Percentiles rank a stretch among this genome's conserved stretches.
These are phyloP conservation scores for Pseudopipra pipra DNA, from an alignment of 2,113 vertebrate genomes.

Conservation along the genomic window DNA sequence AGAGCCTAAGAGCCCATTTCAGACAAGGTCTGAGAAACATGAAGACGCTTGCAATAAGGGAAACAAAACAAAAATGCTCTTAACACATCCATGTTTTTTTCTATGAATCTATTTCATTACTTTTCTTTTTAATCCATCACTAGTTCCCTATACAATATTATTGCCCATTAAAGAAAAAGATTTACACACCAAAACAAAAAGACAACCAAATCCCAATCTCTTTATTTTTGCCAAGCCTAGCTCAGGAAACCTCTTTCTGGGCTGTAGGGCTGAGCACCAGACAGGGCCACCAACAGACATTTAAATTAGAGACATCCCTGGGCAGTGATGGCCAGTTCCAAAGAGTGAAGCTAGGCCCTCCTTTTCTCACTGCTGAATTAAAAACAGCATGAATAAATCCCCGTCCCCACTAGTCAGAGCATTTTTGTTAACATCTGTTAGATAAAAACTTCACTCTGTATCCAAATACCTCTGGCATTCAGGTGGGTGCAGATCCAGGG, in stretches of 20 bases:
- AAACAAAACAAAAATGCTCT: not conserved
- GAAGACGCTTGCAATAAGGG: not conserved
- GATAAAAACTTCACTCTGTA: not conserved
- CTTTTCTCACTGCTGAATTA: not conserved
- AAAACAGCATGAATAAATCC: not conserved
- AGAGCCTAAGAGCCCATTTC: not conserved
- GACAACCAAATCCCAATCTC: not conserved
- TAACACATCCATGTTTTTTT: not conserved
- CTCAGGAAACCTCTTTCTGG: not conserved
- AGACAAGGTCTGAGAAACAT: not conserved
- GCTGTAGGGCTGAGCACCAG: not conserved
- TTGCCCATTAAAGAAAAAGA: not conserved
- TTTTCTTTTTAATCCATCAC: not conserved
- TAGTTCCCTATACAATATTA: not conserved
- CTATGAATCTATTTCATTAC: not conserved
- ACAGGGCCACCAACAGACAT: not conserved
- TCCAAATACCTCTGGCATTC: not conserved
- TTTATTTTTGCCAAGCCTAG: not conserved
- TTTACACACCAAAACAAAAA: not conserved
- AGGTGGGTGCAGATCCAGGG: not conserved
- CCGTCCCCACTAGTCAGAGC: not conserved
- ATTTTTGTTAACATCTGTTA: not conserved
- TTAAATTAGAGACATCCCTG: too few species aligned
- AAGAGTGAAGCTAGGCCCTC: not conserved
- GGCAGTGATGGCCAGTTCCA: not conserved